Conservation (phyloP, 2,888 invertebrate genomes). For the Orthosia incerta region DNA sequence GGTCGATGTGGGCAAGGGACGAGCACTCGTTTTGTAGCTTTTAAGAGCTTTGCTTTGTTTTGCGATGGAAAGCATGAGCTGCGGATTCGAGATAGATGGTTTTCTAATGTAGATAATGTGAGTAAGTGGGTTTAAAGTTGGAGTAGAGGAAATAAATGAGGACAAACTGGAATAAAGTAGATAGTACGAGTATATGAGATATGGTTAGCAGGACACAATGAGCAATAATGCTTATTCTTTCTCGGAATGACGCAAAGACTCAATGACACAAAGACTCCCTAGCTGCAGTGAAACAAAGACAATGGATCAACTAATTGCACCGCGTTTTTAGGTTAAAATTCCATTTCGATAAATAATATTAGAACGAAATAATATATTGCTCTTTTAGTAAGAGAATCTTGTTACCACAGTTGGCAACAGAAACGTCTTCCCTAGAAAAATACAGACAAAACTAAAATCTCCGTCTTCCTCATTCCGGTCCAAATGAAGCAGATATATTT, state of each 20-base stretch:
- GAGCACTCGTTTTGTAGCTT: conserved; percentile 56
- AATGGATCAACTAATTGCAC: too few relatives aligned
- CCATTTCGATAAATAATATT: too few relatives aligned
- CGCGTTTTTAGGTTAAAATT: too few relatives aligned
- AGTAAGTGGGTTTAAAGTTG: conserved; percentile 1
- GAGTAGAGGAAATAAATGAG: conserved; percentile 3
- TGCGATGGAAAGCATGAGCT: conserved; percentile 31
- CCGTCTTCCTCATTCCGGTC: conserved; percentile 15
- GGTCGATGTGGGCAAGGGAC: conserved; percentile 58
- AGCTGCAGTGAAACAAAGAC: too few relatives aligned
- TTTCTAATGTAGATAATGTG: conserved; percentile 27
- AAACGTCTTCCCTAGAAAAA: not conserved
- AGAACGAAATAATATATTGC: too few relatives aligned
- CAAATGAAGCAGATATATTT: conserved; percentile 45
- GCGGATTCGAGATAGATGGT: conserved; percentile 27
- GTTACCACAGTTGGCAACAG: not conserved
- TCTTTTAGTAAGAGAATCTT: too few relatives aligned
- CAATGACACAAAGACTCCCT: too few relatives aligned
- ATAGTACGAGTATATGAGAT: too few relatives aligned
- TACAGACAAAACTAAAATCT: conserved; percentile 1
- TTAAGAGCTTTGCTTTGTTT: conserved; percentile 61
- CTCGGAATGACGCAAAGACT: not conserved
- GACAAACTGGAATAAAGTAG: not conserved
- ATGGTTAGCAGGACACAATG: too few relatives aligned
- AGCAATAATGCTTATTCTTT: not conserved